Evolutionary conservation across 2,113 vertebrate genomes (phyloP).

Genomic region (Mobula hypostoma): DNA sequence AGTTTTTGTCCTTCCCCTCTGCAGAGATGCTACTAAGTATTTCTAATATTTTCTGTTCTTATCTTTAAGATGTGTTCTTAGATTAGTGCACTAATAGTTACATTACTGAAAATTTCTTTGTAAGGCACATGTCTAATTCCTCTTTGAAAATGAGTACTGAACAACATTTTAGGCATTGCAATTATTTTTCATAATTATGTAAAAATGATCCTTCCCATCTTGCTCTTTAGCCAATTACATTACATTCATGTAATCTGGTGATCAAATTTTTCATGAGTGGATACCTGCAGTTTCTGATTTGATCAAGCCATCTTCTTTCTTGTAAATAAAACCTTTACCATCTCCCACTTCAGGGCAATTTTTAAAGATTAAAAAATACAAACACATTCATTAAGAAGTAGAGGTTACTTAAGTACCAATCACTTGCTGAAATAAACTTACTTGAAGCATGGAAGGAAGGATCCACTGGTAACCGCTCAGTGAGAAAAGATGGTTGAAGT

Average conservation of each 20-base stretch:
- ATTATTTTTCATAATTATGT: background rate
- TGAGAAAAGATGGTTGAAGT: constrained; percentile 98
- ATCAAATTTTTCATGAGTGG: background rate
- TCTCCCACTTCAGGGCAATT: background rate
- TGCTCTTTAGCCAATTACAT: background rate
- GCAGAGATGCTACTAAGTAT: too few species aligned
- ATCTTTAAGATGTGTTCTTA: too few species aligned
- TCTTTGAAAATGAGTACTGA: background rate
- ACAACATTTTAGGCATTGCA: background rate
- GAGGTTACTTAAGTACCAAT: background rate
- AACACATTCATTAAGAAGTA: background rate
- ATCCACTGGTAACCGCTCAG: constrained; percentile 98
- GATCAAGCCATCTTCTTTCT: background rate
- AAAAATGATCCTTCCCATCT: background rate
- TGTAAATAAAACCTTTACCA: background rate
- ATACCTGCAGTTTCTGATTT: too few species aligned
- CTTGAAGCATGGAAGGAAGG: constrained; percentile 95
- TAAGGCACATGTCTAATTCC: background rate
- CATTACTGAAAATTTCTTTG: too few species aligned
- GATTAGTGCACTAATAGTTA: too few species aligned
- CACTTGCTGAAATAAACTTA: constrained; percentile 41
- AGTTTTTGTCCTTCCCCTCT: too few species aligned
- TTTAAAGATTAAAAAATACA: background rate
- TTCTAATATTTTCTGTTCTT: too few species aligned
- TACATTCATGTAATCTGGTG: background rate